phyloP scores from a whole-genome alignment of 2,888 invertebrate species.

The Phengaris arion region DNA sequence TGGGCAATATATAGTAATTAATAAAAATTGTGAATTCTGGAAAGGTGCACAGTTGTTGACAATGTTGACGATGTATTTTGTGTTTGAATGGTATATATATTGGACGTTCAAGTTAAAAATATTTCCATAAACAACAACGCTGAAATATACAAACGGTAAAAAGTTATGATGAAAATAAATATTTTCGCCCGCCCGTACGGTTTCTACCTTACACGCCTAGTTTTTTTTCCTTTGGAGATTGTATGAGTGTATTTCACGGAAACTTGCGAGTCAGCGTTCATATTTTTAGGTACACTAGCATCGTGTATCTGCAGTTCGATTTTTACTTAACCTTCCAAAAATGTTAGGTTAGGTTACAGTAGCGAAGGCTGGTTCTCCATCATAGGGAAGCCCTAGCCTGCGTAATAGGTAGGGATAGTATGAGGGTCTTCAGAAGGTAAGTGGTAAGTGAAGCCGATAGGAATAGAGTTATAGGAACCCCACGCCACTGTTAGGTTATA shows the following conservation, averaged over 20 bases:
- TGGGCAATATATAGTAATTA: neutral
- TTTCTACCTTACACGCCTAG: neutral
- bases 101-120: slow-evolving; percentile 3
- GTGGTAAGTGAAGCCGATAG: too few relatives aligned
- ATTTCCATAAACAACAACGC: neutral
- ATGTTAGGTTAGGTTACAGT: too few relatives aligned
- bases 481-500: too few relatives aligned
- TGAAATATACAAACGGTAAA: slow-evolving; percentile 3
- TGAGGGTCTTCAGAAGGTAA: too few relatives aligned
- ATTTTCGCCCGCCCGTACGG: slow-evolving; percentile 2
- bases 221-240: neutral
- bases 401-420: too few relatives aligned
- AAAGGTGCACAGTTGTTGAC: neutral
- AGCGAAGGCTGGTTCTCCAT: too few relatives aligned
- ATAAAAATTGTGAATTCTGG: neutral
- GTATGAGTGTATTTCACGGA: neutral
- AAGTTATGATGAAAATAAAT: slow-evolving; percentile 16
- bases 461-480: too few relatives aligned
- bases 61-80: neutral
- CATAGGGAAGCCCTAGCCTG: too few relatives aligned
- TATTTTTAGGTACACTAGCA: too few relatives aligned
- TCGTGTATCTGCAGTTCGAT: too few relatives aligned
- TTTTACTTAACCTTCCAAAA: too few relatives aligned
- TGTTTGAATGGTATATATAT: neutral
- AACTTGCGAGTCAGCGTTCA: neutral